Evolutionary conservation across 2,797 vertebrate genomes (phyloP).

Genomic region (Leuciscus waleckii): DNA sequence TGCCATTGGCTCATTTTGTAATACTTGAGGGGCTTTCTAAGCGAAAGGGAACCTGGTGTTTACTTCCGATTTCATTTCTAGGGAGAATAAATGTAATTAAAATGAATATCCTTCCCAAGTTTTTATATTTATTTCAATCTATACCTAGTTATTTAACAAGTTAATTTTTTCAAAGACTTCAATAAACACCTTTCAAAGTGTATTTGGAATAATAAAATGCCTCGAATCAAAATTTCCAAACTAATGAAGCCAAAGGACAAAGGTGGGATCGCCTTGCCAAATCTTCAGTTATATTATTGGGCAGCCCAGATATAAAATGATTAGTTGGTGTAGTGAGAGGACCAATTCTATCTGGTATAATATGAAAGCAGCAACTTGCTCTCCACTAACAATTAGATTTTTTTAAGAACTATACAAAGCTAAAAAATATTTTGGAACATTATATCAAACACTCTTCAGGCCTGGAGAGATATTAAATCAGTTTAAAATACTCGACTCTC

Average conservation of each 20-base stretch:
- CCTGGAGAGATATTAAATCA: neutral
- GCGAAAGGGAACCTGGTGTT: too few relatives aligned
- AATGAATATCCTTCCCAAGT: too few relatives aligned
- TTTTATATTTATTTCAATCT: too few relatives aligned
- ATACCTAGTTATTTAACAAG: neutral
- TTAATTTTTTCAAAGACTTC: neutral
- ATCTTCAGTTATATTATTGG: neutral
- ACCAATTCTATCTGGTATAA: neutral
- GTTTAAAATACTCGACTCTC: neutral
- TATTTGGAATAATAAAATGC: neutral
- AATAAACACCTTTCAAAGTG: neutral
- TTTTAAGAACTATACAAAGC: neutral
- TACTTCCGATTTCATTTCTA: too few relatives aligned
- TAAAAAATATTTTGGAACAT: neutral
- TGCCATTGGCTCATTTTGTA: too few relatives aligned
- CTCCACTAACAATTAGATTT: neutral
- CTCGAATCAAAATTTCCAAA: neutral
- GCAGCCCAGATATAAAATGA: neutral
- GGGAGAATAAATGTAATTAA: too few relatives aligned
- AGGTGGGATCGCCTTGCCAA: neutral
- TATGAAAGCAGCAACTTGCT: neutral
- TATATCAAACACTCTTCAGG: neutral
- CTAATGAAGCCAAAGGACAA: neutral
- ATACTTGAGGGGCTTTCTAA: too few relatives aligned
- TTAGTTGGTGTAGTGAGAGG: neutral